phyloP scores from a whole-genome alignment of 2,797 vertebrate species.

The Oryzias sinensis region DNA sequence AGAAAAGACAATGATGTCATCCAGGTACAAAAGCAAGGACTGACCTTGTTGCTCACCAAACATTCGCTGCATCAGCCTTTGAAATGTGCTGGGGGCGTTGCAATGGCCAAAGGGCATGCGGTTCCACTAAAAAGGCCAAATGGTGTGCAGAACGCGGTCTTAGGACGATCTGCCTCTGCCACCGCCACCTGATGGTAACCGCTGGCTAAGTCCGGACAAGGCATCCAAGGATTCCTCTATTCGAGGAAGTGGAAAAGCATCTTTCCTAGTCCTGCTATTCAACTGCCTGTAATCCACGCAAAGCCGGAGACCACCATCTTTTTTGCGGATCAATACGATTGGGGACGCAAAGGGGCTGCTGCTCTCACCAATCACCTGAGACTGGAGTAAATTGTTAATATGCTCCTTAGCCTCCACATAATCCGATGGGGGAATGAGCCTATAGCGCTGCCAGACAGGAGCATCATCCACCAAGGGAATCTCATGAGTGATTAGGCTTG shows the following conservation, averaged over 20 bases:
- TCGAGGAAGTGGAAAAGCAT: neutral
- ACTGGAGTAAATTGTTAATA: neutral
- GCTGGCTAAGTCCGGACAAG: neutral
- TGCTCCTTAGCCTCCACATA: neutral
- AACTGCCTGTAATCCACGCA: neutral
- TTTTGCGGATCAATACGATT: neutral
- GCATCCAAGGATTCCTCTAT: neutral
- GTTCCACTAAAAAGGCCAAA: too few relatives aligned
- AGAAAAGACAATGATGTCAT: too few relatives aligned
- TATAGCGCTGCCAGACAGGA: neutral
- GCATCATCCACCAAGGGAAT: conserved; percentile 8
- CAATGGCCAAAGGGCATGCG: too few relatives aligned
- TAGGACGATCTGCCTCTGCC: too few relatives aligned
- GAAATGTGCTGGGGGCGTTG: too few relatives aligned
- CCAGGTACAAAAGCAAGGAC: too few relatives aligned
- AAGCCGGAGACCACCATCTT: neutral
- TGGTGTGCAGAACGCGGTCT: too few relatives aligned
- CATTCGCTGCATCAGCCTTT: too few relatives aligned
- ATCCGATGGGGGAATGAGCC: neutral
- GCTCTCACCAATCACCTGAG: neutral
- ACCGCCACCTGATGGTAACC: too few relatives aligned
- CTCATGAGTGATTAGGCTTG: conserved; percentile 1
- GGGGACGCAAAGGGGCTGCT: too few relatives aligned
- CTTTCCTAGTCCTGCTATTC: neutral
- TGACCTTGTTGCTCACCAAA: too few relatives aligned